Conservation (phyloP, 2,797 vertebrate species). For the Astyanax mexicanus region DNA sequence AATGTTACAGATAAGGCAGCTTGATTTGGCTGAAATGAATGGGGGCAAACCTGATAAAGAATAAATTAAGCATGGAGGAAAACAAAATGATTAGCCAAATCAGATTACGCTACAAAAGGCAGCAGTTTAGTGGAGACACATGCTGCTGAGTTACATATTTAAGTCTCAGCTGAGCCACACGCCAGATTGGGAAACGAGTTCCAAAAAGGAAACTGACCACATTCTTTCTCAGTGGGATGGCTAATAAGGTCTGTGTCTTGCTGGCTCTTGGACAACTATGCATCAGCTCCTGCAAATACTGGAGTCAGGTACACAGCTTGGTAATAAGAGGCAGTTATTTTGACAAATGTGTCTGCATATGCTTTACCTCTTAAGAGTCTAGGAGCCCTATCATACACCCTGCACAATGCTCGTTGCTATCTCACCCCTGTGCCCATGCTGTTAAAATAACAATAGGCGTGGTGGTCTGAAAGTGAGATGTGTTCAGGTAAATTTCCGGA, state of each 20-base stretch:
- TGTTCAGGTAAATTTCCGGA: too few species aligned
- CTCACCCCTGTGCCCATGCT: too few species aligned
- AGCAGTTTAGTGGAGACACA: not conserved
- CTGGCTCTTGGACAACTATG: conserved; percentile 4
- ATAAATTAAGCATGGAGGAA: not conserved
- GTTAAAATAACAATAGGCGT: too few species aligned
- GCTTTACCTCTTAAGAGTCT: not conserved
- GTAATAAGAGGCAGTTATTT: conserved; percentile 16
- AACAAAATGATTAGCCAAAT: not conserved
- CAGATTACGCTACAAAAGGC: not conserved
- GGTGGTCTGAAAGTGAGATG: too few species aligned
- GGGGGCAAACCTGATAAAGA: conserved; percentile 5
- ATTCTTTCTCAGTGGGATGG: not conserved
- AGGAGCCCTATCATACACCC: too few species aligned
- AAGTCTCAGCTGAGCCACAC: not conserved
- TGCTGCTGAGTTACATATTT: not conserved
- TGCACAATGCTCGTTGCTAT: too few species aligned
- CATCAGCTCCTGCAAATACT: conserved; percentile 1
- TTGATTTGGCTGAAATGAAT: not conserved
- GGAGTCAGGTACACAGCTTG: not conserved
- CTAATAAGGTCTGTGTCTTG: conserved; percentile 20
- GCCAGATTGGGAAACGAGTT: not conserved
- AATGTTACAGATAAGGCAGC: not conserved
- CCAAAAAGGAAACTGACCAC: not conserved
- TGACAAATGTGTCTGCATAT: conserved; percentile 8